Evolutionary conservation across 1,140 invertebrate species (phyloP).

Genomic region (Brachionus plicatilis): DNA sequence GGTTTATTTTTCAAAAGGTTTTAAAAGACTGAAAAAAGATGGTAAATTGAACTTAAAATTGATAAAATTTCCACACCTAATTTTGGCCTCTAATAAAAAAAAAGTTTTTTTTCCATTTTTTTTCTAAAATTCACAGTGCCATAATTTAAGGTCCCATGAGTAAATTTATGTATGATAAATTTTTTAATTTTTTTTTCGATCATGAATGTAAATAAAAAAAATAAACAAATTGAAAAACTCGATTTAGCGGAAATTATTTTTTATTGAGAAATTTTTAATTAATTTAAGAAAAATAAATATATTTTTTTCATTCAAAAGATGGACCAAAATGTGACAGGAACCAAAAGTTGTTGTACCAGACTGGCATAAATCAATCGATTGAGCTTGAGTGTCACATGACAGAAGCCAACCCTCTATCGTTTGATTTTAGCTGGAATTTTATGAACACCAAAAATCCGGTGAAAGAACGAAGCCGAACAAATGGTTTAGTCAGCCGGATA

Average conservation of each 20-base stretch:
- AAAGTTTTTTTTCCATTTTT: too few relatives aligned
- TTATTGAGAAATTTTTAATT: not conserved
- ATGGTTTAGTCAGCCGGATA: conserved; percentile 23
- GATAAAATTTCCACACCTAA: too few relatives aligned
- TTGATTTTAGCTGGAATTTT: conserved; percentile 37
- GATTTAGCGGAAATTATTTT: not conserved
- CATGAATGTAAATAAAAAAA: too few relatives aligned
- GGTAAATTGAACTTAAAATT: too few relatives aligned
- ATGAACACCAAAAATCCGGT: not conserved
- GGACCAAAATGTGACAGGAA: not conserved
- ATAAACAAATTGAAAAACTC: not conserved
- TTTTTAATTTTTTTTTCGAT: too few relatives aligned
- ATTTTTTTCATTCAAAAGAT: not conserved
- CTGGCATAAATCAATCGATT: conserved; percentile 31
- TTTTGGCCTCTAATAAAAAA: too few relatives aligned
- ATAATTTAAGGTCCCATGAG: too few relatives aligned
- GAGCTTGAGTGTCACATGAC: conserved; percentile 39
- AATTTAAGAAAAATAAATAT: not conserved
- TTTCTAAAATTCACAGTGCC: too few relatives aligned
- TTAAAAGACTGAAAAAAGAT: too few relatives aligned
- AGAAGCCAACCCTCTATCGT: conserved; percentile 12
- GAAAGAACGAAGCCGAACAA: conserved; percentile 1
- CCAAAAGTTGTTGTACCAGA: conserved; percentile 11
- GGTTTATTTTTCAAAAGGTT: too few relatives aligned
- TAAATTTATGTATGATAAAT: too few relatives aligned